A percentile compares a stretch with the other conserved stretches of the same genome.
Evolutionary conservation across 1,140 invertebrate species (phyloP).

Genomic region (Lepidurus packardi): DNA sequence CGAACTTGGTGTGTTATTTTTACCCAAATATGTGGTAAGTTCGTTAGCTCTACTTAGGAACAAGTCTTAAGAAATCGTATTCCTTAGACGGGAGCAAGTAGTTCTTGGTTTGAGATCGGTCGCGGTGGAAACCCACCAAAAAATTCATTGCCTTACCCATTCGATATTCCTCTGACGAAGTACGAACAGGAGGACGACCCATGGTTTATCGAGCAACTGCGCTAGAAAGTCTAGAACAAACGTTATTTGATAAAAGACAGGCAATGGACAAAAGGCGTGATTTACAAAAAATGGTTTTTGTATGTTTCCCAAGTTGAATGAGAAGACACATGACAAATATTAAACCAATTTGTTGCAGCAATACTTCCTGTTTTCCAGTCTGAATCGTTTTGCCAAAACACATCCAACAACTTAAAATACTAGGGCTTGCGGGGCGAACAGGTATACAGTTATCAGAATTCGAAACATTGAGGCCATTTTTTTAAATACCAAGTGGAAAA

Average conservation of each 20-base stretch:
- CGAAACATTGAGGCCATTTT: slow-evolving; percentile 19
- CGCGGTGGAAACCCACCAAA: slow-evolving; percentile 1
- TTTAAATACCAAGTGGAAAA: not conserved
- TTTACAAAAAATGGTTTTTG: slow-evolving; percentile 20
- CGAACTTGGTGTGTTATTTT: slow-evolving; percentile 83
- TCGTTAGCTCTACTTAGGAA: slow-evolving; percentile 37
- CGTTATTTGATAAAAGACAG: not conserved
- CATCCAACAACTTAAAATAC: slow-evolving; percentile 16
- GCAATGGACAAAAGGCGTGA: not conserved
- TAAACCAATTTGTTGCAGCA: slow-evolving; percentile 22
- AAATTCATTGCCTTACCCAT: slow-evolving; percentile 62
- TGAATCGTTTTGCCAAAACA: slow-evolving; percentile 22
- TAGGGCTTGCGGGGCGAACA: slow-evolving; percentile 20
- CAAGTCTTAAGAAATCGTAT: slow-evolving; percentile 25
- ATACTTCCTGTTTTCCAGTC: slow-evolving; percentile 19
- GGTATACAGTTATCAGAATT: slow-evolving; percentile 12
- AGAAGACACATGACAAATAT: slow-evolving; percentile 19
- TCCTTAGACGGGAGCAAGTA: not conserved
- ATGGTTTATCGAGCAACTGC: slow-evolving; percentile 46
- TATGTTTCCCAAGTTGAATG: slow-evolving; percentile 5
- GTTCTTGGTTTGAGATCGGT: not conserved
- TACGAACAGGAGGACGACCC: slow-evolving; percentile 59
- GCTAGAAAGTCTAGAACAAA: not conserved
- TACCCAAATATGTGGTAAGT: slow-evolving; percentile 75
- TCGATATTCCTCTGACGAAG: slow-evolving; percentile 64